Conservation (phyloP, 2,113 vertebrate genomes). For the Rana temporaria region DNA sequence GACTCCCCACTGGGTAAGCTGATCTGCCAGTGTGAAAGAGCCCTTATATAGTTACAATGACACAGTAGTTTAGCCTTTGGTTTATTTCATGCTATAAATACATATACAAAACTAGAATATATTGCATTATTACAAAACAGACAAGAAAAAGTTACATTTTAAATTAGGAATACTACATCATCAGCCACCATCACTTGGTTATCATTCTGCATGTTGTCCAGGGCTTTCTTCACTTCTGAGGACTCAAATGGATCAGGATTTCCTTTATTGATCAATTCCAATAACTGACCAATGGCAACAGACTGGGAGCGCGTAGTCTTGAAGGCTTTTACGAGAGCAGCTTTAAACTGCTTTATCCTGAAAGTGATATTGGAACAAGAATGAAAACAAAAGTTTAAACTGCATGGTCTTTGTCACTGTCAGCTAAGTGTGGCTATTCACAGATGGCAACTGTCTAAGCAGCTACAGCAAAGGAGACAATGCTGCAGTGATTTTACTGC, state of each 20-base stretch:
- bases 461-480: no score
- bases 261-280: slow-evolving; percentile 63
- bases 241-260: slow-evolving; percentile 61
- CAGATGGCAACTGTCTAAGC: no score
- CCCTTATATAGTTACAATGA: no score
- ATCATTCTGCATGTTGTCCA: slow-evolving; percentile 69
- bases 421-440: no score
- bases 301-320: slow-evolving; percentile 67
- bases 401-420: no score
- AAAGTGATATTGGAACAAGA: not conserved
- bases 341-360: slow-evolving; percentile 69
- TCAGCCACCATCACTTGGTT: slow-evolving; percentile 74
- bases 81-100: slow-evolving; percentile 30
- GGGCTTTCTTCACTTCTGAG: slow-evolving; percentile 63
- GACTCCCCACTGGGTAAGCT: no score
- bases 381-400: no score
- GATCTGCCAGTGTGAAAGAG: no score
- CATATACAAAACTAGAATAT: slow-evolving; percentile 11
- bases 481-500: no score
- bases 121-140: not conserved
- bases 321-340: slow-evolving; percentile 66
- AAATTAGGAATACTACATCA: slow-evolving; percentile 70
- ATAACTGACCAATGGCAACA: slow-evolving; percentile 62
- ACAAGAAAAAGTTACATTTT: not conserved
- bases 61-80: not conserved